Base-by-base conservation (phyloP, 2,113 vertebrate genomes). In the Odontophorus gujanensis region DNA sequence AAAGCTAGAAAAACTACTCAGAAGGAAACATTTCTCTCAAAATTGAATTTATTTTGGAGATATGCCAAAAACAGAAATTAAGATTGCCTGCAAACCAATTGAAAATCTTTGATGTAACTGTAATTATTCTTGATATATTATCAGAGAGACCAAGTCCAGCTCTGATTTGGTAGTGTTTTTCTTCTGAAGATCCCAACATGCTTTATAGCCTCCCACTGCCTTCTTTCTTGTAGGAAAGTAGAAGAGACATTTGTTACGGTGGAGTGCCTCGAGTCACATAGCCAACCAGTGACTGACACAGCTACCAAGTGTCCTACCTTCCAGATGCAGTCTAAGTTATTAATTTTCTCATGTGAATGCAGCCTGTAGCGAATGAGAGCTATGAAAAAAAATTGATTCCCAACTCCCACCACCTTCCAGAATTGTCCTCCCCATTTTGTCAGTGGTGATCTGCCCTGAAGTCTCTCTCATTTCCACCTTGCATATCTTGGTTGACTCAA, bases 91-190 rank as follows among this genome's bases (percentile, higher is more conserved):
- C 71, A 85, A 94, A 95, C 32, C 28, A 74, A 50, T 38, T 47
- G 59, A 87, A 92, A 92, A 61, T 36, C 57, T 96, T 95, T 96
- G 88, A 95, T 90, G 85, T 88, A 75, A 81, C 80, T 93, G 32
- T 92, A 93, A 86, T 96, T 11, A 65, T 87, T 93, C 61, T 68
- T 88, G 76, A 90, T 92, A 80, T 78, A 75, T 75, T 86, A 95
- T 96, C 90, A 84, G 92, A 88, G 55, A 71, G 67, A 92, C 66
- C 30, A 88, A 90, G 85, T 84, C 95, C 85, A 84, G 47, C 85
- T 96, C 90, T 96, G 83, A 95, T 88, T 86, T 88, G 80, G 20
- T 68, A 9, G n/a, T 58, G 72, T 48, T 93, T 95, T 94, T 93
- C 85, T 88, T 90, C 83, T 95, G 76, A 48, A 61, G 22, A 78